Evolutionary conservation across 2,797 vertebrate genomes (phyloP), one percentile per base, ranked within the genome.

Genomic region (Muscicapa striata): DNA sequence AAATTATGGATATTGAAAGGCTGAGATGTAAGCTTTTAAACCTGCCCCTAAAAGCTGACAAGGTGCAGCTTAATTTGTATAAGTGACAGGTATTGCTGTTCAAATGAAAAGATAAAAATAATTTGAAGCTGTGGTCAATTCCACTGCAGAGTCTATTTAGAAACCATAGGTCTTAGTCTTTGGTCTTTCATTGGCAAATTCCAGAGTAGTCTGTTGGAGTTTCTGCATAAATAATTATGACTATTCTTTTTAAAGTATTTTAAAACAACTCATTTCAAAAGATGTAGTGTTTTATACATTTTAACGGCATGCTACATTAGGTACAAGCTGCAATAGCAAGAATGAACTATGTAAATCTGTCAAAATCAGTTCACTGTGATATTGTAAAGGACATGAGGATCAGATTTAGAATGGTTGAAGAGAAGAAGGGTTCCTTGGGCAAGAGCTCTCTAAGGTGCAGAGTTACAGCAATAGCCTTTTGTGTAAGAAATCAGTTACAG

Each of bases 1-100:
- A 91, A 78, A 90, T 94, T 88, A 85, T 75, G 18, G 38, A 41
- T 67, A 48, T 67, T 62, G 54, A 51, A 93, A 84, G 32, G 23
- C 46, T 79, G 79, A 78, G 49, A 89, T 92, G 93, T 92, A 84
- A 90, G 43, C 19, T 80, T 66, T 76, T 83, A 96, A 68, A 19
- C 12, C 3, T 54, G 15, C 29, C 58, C 36, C 88, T 90, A 83
- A 94, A 93, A 89, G 62, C 40, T 87, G 70, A 64, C 30, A 93
- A 86, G 20, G 6, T 90, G 16, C 46, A 79, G 22, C n/a, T 54
- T 81, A 84, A 68, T 91, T 94, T 93, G 17, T 89, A 49, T 70
- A 73, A 64, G 13, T 86, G 45, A 52, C 48, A 66, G 20, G 11
- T 67, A 55, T 52, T 88, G 13, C 22, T 48, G 11, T 80, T 86